Evolutionary conservation across 2,797 vertebrate genomes (phyloP).

Genomic region (Discoglossus pictus): DNA sequence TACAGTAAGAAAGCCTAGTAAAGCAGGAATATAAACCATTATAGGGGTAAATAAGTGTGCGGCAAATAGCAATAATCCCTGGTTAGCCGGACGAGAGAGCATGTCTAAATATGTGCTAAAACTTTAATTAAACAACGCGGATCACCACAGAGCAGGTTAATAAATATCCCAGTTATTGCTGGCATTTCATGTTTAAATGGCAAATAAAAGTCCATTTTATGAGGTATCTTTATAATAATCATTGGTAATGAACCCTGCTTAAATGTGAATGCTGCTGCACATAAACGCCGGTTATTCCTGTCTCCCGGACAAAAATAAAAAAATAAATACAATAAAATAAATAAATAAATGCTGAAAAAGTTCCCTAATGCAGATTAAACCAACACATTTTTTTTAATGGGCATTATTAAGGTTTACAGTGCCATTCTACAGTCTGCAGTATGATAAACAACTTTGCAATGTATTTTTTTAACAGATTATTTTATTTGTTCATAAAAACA

Average conservation of each 20-base stretch:
- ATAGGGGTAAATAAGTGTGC: slow-evolving; percentile 24
- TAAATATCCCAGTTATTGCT: slow-evolving; percentile 45
- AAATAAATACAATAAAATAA: neutral
- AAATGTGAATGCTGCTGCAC: slow-evolving; percentile 12
- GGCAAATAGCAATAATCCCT: slow-evolving; percentile 13
- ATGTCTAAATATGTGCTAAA: slow-evolving; percentile 32
- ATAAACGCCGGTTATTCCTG: neutral
- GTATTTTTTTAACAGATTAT: no score
- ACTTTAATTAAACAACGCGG: slow-evolving; percentile 41
- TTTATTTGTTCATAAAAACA: no score
- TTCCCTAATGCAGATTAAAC: no score
- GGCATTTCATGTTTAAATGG: slow-evolving; percentile 48
- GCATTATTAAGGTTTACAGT: no score
- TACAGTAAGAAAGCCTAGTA: neutral
- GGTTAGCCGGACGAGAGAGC: slow-evolving; percentile 27
- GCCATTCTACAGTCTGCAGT: no score
- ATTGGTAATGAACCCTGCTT: slow-evolving; percentile 32
- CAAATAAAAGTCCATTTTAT: slow-evolving; percentile 47
- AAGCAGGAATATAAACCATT: slow-evolving; percentile 19
- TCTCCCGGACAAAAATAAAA: neutral
- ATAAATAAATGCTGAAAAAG: no score
- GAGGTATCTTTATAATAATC: slow-evolving; percentile 45
- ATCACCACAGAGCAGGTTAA: slow-evolving; percentile 12
- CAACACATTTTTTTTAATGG: no score
- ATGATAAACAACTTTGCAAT: no score